A percentile compares a stretch with the other conserved stretches of the same genome.
phyloP scores from a whole-genome alignment of 2,797 vertebrate genomes.

The Alca torda region DNA sequence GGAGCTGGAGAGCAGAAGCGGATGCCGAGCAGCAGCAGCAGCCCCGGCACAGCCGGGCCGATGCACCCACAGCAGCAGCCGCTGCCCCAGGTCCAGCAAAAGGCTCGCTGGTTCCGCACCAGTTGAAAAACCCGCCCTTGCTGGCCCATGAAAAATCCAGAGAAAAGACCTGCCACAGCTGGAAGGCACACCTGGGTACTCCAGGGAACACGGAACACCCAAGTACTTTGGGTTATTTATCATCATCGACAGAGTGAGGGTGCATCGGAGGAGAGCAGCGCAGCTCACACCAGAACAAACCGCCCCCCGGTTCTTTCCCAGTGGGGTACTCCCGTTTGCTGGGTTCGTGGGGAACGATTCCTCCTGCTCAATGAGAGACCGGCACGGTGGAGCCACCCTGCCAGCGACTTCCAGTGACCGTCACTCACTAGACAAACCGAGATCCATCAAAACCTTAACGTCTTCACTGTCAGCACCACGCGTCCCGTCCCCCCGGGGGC shows the following conservation, averaged over 20 bases:
- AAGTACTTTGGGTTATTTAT: rapidly evolving
- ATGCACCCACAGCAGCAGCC: neutral
- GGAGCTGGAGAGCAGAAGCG: neutral
- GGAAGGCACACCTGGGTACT: neutral
- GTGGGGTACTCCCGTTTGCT: rapidly evolving
- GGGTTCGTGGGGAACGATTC: rapidly evolving
- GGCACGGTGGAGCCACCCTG: rapidly evolving
- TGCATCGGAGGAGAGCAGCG: rapidly evolving
- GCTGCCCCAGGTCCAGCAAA: rapidly evolving
- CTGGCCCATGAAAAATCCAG: neutral
- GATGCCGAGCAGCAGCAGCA: neutral
- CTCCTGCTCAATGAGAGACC: neutral
- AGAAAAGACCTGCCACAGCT: rapidly evolving
- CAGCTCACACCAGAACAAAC: neutral
- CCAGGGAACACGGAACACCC: neutral
- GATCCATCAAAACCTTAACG: neutral
- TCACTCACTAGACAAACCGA: neutral
- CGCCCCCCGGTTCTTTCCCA: rapidly evolving
- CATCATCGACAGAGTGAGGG: rapidly evolving
- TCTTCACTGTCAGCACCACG: neutral
- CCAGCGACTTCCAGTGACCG: rapidly evolving
- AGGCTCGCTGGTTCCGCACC: neutral
- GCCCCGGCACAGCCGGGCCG: rapidly evolving
- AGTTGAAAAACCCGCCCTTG: neutral
- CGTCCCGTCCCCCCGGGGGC: rapidly evolving